Base-by-base conservation (phyloP, 2,888 invertebrate genomes). In the Cephus nigrinus region DNA sequence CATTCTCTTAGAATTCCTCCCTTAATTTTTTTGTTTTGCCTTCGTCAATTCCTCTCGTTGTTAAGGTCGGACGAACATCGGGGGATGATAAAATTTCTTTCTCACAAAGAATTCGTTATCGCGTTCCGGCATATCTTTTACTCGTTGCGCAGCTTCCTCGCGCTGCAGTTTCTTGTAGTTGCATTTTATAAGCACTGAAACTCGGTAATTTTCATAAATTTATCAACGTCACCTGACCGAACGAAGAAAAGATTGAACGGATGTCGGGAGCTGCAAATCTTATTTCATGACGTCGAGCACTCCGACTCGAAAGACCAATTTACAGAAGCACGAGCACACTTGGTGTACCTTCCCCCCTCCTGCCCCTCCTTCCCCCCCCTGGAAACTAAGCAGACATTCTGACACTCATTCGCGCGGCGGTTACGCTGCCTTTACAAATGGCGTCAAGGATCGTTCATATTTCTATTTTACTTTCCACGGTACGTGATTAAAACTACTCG, bases 201-300 rank as follows among this genome's bases (percentile, higher is more conserved):
- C 80, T 80, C 77, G 55, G 78, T 79, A 82, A 84, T 84, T 83
- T 84, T 77, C 84, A 84, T 84, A 83, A 80, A 82, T 84, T 84
- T 83, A 83, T 84, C 82, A 80, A 81, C 79, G 82, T 84, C 80
- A 78, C 78, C 77, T 76, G 76, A 79, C 75, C 73, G 81, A 72
- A 76, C 55, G 73, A 68, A 36, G 33, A 55, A 55, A 55, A 55
- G 55, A 55, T 55, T 55, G 55, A 35, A 74, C 40, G 74, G 69
- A 71, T 55, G 34, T 75, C 72, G 72, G 71, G 36, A 73, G 76
- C 79, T 82, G 81, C 80, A 82, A 83, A 83, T 82, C 84, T 83
- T 79, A 77, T 81, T 80, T 82, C 77, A 74, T 75, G 76, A 78
- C 78, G 79, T 78, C 73, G 55, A 55, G 55, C 55, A 55, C 55